phyloP scores from a whole-genome alignment of 2,113 vertebrate species.

The Sturnira hondurensis region DNA sequence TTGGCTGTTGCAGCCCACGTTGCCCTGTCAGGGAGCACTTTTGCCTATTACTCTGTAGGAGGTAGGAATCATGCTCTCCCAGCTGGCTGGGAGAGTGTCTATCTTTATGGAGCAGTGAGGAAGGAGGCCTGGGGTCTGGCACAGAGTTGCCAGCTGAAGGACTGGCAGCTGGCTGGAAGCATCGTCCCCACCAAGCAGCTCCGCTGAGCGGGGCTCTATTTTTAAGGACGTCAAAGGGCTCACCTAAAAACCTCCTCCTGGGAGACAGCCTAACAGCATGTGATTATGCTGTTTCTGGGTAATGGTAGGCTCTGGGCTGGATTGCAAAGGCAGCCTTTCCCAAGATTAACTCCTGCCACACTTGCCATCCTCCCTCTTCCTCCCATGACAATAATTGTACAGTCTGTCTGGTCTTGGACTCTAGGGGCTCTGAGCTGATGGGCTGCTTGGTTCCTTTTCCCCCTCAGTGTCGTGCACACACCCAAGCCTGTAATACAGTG shows the following conservation, averaged over 20 bases:
- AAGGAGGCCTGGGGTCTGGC: neutral
- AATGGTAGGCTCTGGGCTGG: neutral
- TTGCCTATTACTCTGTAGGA: neutral
- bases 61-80: constrained; percentile 24
- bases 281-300: constrained; percentile 2
- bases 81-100: constrained; percentile 47
- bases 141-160: neutral
- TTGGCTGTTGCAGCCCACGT: neutral
- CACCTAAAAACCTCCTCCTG: neutral
- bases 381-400: neutral
- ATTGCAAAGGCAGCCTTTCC: neutral
- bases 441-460: neutral
- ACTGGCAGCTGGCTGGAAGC: neutral
- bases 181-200: neutral
- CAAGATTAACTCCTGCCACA: constrained; percentile 40
- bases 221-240: neutral
- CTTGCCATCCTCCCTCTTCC: neutral
- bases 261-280: neutral
- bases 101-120: neutral
- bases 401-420: neutral
- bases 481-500: constrained; percentile 37
- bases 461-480: fast-evolving
- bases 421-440: neutral
- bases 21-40: neutral
- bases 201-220: neutral